These are phyloP conservation scores for Lordiphosa stackelbergi DNA, from an alignment of 1,140 invertebrate genomes.

Conservation along the genomic window DNA sequence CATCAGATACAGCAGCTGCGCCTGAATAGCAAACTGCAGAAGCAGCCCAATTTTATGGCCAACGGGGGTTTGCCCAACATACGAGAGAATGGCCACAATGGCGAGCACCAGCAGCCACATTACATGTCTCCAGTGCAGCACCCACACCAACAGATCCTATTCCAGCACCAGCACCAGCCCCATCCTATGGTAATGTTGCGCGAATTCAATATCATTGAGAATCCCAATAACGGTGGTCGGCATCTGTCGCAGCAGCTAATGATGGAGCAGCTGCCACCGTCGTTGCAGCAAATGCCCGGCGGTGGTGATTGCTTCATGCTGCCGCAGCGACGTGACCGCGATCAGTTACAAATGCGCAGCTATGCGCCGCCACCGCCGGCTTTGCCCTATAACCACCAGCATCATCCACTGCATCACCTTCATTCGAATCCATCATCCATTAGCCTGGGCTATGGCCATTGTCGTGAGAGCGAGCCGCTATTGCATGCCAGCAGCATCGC, in stretches of 20 bases:
- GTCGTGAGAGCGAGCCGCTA: conserved; percentile 83
- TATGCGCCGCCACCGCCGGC: conserved; percentile 43
- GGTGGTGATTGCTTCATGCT: conserved; percentile 54
- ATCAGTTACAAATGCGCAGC: conserved; percentile 32
- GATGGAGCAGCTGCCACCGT: conserved; percentile 52
- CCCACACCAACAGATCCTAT: conserved; percentile 39
- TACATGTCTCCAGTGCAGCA: conserved; percentile 32
- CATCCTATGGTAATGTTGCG: conserved; percentile 73
- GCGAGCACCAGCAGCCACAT: conserved; percentile 34
- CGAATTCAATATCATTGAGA: conserved; percentile 77
- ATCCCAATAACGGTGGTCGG: conserved; percentile 65
- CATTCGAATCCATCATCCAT: conserved; percentile 58
- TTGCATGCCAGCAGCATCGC: conserved; percentile 79
- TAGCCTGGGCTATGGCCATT: conserved; percentile 77
- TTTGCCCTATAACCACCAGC: conserved; percentile 58
- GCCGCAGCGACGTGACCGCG: conserved; percentile 32
- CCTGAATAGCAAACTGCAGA: conserved; percentile 66
- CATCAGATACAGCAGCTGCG: conserved; percentile 70
- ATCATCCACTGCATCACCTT: conserved; percentile 61
- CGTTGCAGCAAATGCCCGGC: conserved; percentile 14
- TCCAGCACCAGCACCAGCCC: conserved; percentile 48
- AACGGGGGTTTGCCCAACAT: conserved; percentile 71
- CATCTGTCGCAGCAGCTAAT: conserved; percentile 34
- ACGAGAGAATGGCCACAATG: conserved; percentile 64
- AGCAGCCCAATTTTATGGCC: conserved; percentile 63